phyloP scores from a whole-genome alignment of 2,888 invertebrate genomes.

The Drosophila ustulata region DNA sequence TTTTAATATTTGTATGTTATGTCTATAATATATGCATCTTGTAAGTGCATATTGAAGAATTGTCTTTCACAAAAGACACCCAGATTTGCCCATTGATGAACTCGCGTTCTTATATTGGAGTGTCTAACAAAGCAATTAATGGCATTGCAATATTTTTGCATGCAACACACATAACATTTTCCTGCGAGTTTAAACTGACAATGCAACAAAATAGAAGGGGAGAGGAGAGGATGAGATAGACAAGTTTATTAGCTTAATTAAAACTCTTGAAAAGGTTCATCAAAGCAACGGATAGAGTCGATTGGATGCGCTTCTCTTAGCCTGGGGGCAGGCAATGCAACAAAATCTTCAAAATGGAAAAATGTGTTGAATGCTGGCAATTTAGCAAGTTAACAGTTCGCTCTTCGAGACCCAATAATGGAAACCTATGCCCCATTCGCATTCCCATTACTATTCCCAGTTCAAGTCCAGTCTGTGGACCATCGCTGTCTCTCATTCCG shows the following conservation, averaged over 20 bases:
- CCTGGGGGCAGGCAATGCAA: constrained; percentile 21
- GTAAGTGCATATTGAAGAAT: neutral
- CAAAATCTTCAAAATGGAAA: constrained; percentile 48
- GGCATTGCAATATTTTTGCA: constrained; percentile 61
- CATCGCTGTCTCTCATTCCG: constrained; percentile 23
- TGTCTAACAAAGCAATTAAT: constrained; percentile 77
- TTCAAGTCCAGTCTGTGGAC: constrained; percentile 21
- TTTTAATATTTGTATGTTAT: too few relatives aligned
- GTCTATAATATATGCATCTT: too few relatives aligned
- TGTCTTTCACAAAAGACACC: neutral
- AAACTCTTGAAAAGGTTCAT: constrained; percentile 78
- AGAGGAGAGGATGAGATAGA: constrained; percentile 32
- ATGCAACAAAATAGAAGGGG: neutral
- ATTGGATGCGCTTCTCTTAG: constrained; percentile 67
- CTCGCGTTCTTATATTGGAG: constrained; percentile 61
- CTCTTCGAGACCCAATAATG: constrained; percentile 53
- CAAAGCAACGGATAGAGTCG: constrained; percentile 53
- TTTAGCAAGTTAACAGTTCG: constrained; percentile 77
- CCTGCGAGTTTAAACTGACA: constrained; percentile 21
- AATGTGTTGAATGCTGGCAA: constrained; percentile 78
- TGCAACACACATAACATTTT: constrained; percentile 14
- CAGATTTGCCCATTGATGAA: constrained; percentile 55
- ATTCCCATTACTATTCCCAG: neutral
- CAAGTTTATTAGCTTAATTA: constrained; percentile 79
- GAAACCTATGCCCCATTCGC: constrained; percentile 40